Percentiles rank a stretch among this genome's conserved stretches.
These are phyloP conservation scores for Orius insidiosus DNA, from an alignment of 1,140 invertebrate species.

Conservation along the genomic window DNA sequence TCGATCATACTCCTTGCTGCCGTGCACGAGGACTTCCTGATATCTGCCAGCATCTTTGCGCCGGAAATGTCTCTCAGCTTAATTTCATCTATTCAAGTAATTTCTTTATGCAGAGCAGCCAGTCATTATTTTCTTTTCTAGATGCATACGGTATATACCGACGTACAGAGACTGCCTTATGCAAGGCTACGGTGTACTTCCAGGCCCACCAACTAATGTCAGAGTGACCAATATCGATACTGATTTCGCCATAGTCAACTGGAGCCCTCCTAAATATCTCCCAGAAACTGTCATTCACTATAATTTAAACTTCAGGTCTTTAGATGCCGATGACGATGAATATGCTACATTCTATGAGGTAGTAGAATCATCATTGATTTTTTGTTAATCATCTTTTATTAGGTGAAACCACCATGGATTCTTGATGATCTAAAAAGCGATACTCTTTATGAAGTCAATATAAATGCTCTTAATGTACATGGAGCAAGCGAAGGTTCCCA, in stretches of 20 bases:
- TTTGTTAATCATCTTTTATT: slow-evolving; percentile 1
- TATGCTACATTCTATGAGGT: slow-evolving; percentile 4
- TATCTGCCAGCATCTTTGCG: slow-evolving; percentile 53
- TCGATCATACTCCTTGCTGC: slow-evolving; percentile 68
- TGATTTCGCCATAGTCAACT: slow-evolving; percentile 58
- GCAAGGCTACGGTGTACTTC: slow-evolving; percentile 64
- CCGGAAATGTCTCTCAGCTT: slow-evolving; percentile 55
- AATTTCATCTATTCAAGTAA: slow-evolving; percentile 68
- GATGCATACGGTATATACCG: slow-evolving; percentile 61
- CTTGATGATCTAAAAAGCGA: slow-evolving; percentile 52
- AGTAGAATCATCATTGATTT: slow-evolving; percentile 8
- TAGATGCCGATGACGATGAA: slow-evolving; percentile 10
- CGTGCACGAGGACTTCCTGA: slow-evolving; percentile 49
- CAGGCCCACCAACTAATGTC: slow-evolving; percentile 44
- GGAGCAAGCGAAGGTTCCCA: slow-evolving; percentile 55
- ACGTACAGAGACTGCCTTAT: slow-evolving; percentile 61
- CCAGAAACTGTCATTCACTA: slow-evolving; percentile 36
- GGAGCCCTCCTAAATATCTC: slow-evolving; percentile 49
- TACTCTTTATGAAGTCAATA: slow-evolving; percentile 62
- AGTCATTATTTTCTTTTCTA: slow-evolving; percentile 24
- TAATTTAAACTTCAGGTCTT: slow-evolving; percentile 16
- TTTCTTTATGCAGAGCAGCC: no score
- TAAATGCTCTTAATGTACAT: slow-evolving; percentile 62
- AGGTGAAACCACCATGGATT: slow-evolving; percentile 51
- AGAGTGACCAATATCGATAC: slow-evolving; percentile 51